These are phyloP conservation scores for Epistrophe grossulariae DNA, from an alignment of 2,888 invertebrate genomes.

Conservation along the genomic window DNA sequence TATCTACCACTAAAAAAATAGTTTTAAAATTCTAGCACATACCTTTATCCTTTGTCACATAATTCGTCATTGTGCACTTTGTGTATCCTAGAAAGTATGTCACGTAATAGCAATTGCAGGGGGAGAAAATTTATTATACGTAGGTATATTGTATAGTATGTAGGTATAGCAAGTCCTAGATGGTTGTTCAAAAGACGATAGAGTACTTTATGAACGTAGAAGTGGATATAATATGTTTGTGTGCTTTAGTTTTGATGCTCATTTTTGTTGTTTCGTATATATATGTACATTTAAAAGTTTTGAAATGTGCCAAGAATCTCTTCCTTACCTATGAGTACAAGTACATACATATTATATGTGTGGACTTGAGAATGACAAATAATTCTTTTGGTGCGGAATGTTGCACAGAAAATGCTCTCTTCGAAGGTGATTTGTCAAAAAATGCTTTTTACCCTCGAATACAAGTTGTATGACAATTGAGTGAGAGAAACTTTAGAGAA, in stretches of 20 bases:
- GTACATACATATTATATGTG: conserved; percentile 16
- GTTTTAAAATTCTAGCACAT: conserved; percentile 61
- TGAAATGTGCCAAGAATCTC: conserved; percentile 65
- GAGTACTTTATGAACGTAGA: neutral
- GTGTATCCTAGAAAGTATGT: conserved; percentile 55
- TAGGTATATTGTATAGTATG: neutral
- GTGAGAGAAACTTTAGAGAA: neutral
- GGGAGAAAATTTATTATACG: neutral
- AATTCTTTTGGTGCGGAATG: conserved; percentile 71
- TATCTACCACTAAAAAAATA: conserved; percentile 19
- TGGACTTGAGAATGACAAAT: conserved; percentile 68
- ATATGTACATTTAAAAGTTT: conserved; percentile 52
- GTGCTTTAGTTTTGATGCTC: conserved; percentile 27
- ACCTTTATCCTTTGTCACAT: conserved; percentile 64
- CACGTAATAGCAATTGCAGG: conserved; percentile 67
- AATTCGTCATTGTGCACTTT: conserved; percentile 70
- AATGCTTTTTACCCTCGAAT: conserved; percentile 33
- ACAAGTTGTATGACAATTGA: conserved; percentile 32
- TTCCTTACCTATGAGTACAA: neutral
- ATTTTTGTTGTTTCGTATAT: conserved; percentile 30
- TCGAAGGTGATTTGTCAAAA: conserved; percentile 69
- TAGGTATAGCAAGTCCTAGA: neutral
- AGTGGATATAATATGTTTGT: neutral
- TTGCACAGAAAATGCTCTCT: conserved; percentile 63
- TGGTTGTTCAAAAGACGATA: conserved; percentile 6